Percentiles rank a stretch among this genome's conserved stretches.
Evolutionary conservation across 1,140 invertebrate species (phyloP).

Genomic region (Steinernema feltiae): DNA sequence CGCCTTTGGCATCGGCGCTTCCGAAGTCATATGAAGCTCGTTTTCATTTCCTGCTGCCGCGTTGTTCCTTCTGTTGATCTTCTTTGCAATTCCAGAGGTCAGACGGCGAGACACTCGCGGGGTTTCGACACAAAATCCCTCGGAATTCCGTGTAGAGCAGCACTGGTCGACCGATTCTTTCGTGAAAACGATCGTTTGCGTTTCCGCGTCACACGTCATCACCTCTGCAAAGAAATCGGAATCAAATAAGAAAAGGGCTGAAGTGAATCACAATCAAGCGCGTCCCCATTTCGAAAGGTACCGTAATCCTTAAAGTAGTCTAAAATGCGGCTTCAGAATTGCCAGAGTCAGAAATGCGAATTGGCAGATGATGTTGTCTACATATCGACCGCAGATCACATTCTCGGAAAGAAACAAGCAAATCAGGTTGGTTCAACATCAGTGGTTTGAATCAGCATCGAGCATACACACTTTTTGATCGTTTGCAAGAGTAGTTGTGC

Average conservation of each 20-base stretch:
- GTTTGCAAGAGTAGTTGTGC: too few species aligned
- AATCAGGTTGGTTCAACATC: constrained; percentile 1
- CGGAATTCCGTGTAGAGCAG: neutral
- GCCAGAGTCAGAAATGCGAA: neutral
- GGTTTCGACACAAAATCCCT: neutral
- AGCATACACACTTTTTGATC: too few species aligned
- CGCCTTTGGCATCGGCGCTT: neutral
- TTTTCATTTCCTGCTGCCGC: neutral
- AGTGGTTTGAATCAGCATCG: too few species aligned
- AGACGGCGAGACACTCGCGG: neutral
- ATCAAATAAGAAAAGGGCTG: too few species aligned
- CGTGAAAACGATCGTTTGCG: neutral
- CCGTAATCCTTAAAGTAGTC: neutral
- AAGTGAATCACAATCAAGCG: too few species aligned
- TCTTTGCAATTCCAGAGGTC: neutral
- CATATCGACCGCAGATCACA: neutral
- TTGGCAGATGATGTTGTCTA: neutral
- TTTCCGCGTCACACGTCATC: constrained; percentile 14
- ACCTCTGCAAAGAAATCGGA: neutral
- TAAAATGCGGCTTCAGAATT: neutral
- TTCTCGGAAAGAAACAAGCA: neutral
- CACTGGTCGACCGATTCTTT: neutral
- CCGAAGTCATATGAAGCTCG: neutral
- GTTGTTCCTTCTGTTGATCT: neutral
- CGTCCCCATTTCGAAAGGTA: neutral